Base-by-base conservation (phyloP, 2,888 invertebrate species). In the Spicauda simplicius region DNA sequence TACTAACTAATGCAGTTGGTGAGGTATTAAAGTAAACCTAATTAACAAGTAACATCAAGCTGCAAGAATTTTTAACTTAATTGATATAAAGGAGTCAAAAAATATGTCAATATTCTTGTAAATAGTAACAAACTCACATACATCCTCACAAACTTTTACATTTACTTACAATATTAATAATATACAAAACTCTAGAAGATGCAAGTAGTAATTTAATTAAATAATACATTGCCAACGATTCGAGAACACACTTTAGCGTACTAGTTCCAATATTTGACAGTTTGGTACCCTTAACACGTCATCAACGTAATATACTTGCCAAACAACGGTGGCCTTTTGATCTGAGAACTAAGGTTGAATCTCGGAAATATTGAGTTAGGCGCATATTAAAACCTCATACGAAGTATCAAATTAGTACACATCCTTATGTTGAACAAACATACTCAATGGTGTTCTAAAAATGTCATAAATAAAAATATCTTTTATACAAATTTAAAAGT, bases 231-330 rank as follows among this genome's bases (percentile, higher is more conserved):
- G 48, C 58, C 58, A 16, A 58, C 45, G 58, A 58, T n/a, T n/a
- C 45, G 58, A 58, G 58, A 58, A 16, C 41, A 58, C 45, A 58
- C 58, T 2, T n/a, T 10, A 10, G 25, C 20, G 20, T 25, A 58
- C n/a, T 48, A 58, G 58, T 58, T 25, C 58, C 45, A 58, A 58
- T 58, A 58, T 25, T 58, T 58, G 58, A 48, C 25, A 58, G 58
- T 14, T 58, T 10, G 20, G 58, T 57, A n/a, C 58, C n/a, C 58
- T 48, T 48, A 58, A 58, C 48, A 25, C 58, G 58, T 58, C 58
- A 48, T 14, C 20, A 25, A 48, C 48, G 16, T 16, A 57, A 20
- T 25, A 45, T n/a, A 48, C 11, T 64, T 52, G n/a, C 52, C 52
- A 52, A 50, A 64, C 37, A 57, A 19, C n/a, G 30, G 18, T 64